Base-by-base conservation (phyloP, 2,113 vertebrate species). In the Scolopax mira region DNA sequence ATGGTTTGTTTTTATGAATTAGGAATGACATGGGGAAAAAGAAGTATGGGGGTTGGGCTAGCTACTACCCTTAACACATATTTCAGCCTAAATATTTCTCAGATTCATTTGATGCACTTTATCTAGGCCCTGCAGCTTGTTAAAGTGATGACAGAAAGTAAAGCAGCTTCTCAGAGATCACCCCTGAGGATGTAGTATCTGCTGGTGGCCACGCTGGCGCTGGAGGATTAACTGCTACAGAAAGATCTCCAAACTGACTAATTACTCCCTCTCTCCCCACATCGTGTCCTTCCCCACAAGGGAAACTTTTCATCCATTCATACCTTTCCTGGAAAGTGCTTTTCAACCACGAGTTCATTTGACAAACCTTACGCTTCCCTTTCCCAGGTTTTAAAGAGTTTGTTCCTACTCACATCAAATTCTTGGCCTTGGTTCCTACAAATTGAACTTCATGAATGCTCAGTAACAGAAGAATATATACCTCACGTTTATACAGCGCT, bases 1-100 rank as follows among this genome's bases (percentile, higher is more conserved):
- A 61, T 30, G 55, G 65, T 89, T 95, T 90, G 83, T 92, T 95
- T 95, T 96, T 87, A 96, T 87, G 78, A 96, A 96, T 93, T 90
- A 79, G 88, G 75, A 90, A 95, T 79, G 90, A 89, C 41, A 64
- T 6, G 13, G 37, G 44, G 69, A 60, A 81, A 72, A 88, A 62
- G n/a, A 91, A 48, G 16, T 30, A 87, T 57, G 44, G 49, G 41
- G 65, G 83, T 1, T 91, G 61, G 61, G n/a, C 42, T 71, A 81
- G 73, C 85, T 79, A 57, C 71, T 64, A 88, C 37, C 64, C 64
- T 90, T 81, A 69, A 89, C 62, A 65, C 41, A 27, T 61, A 84
- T 55, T 93, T 91, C 94, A 94, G 65, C 65, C 92, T n/a, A 64
- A 54, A 31, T 72, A 87, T 51, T 81, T 71, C 94, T 79, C 85